These are phyloP conservation scores for Pelobates cultripes DNA, from an alignment of 2,797 vertebrate genomes.

Conservation along the genomic window DNA sequence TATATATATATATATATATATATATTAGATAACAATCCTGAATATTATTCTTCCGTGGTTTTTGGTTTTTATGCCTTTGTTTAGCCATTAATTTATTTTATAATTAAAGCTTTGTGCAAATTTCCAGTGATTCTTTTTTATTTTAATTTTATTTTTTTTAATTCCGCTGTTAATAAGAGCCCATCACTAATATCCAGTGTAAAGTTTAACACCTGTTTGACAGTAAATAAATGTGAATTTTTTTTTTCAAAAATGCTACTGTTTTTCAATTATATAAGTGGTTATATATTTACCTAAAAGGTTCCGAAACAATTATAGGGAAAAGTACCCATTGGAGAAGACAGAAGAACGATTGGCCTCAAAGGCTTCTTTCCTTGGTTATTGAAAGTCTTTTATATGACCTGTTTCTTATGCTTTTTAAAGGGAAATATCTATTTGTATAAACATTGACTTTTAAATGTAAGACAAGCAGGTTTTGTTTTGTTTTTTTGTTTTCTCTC, in stretches of 20 bases:
- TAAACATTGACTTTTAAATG: no score
- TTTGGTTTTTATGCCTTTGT: slow-evolving; percentile 85
- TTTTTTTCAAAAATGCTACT: slow-evolving; percentile 84
- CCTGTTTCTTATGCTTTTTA: no score
- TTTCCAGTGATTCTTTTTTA: slow-evolving; percentile 87
- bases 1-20: slow-evolving; percentile 38
- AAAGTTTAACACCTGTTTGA: slow-evolving; percentile 99
- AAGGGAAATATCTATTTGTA: no score
- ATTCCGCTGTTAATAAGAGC: slow-evolving; percentile 89
- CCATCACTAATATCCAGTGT: slow-evolving; percentile 98
- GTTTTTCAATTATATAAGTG: slow-evolving; percentile 1
- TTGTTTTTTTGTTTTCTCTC: no score
- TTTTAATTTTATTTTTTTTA: slow-evolving; percentile 90
- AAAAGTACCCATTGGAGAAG: background rate
- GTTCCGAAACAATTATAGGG: background rate
- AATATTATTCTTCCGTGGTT: slow-evolving; percentile 84
- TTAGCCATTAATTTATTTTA: slow-evolving; percentile 96
- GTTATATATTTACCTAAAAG: background rate
- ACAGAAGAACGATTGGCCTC: no score
- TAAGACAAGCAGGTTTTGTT: no score
- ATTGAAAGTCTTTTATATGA: no score
- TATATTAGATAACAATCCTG: slow-evolving; percentile 69
- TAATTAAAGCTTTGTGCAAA: slow-evolving; percentile 87
- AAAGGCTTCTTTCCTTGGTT: no score
- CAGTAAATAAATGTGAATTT: slow-evolving; percentile 99